Base-by-base conservation (phyloP, 64 coral and sea anemone species). In the Astreopora myriophthalma region DNA sequence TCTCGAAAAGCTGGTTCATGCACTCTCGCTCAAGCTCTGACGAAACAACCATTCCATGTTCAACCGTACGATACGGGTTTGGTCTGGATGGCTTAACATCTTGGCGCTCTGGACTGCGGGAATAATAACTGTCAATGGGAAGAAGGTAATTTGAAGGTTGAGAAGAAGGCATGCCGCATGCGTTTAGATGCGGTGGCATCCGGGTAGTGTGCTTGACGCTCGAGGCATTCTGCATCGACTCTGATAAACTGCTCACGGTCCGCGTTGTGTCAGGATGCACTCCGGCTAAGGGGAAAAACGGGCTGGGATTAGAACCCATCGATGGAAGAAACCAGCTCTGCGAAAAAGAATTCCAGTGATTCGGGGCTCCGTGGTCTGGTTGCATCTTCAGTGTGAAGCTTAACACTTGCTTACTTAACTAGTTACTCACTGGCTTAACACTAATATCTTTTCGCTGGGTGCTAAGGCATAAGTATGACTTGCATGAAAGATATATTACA, bases 301-400 rank as follows among this genome's bases (percentile, higher is more conserved):
- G 13, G n/a, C n/a, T n/a, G 6, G 76, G 16, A 2, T 48, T 25
- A 1, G 79, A 62, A 64, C 1, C 34, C 22, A 64, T 37, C 3
- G 79, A 22, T 5, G 52, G 20, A n/a, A 33, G 58, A 24, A 65
- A 14, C 79, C 79, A 83, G 57, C 65, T 83, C 33, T 83, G 79
- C 11, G 79, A 64, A 8, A 83, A 8, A 36, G 55, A 13, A 24
- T 57, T 22, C 79, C 79, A 83, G 20, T 32, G 79, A 22, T 10
- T 64, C 65, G 79, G 17, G 32, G 79, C 8, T 11, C 19, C 33
- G 14, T 83, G 34, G 1, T 83, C 79, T 11, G 79, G 32, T 25
- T 83, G 79, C 79, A 83, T 83, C 2, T 37, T 65, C 19, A 9
- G 20, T 23, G 34, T n/a, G n/a, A n/a, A n/a, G n/a, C n/a, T n/a